Evolutionary conservation across 1,140 invertebrate species (phyloP).

Genomic region (Acromyrmex charruanus): DNA sequence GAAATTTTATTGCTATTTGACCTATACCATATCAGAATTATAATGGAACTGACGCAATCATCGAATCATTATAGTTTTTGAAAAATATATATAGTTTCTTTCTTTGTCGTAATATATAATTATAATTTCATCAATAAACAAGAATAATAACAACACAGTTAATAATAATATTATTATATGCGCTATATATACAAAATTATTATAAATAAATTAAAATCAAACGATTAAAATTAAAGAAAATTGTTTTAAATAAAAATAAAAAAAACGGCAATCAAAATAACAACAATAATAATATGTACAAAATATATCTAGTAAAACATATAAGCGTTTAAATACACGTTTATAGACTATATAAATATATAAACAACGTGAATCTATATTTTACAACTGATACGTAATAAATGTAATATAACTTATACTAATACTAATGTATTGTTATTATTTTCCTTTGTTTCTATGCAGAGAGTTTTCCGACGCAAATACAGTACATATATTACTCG

Average conservation of each 20-base stretch:
- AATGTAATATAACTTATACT: neutral
- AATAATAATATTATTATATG: neutral
- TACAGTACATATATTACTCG: neutral
- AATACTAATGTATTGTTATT: neutral
- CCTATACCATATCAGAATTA: neutral
- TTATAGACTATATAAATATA: neutral
- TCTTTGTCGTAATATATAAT: neutral
- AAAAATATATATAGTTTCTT: neutral
- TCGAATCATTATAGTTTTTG: neutral
- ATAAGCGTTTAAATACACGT: neutral
- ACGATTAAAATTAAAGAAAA: neutral
- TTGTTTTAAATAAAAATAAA: neutral
- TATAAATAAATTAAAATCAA: neutral
- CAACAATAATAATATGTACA: neutral
- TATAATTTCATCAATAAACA: neutral
- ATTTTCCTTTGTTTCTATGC: neutral
- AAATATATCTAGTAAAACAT: neutral
- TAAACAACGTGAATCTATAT: neutral
- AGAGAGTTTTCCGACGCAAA: conserved; percentile 9
- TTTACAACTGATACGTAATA: neutral
- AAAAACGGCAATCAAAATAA: neutral
- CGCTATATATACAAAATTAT: neutral
- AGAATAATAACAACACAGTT: neutral
- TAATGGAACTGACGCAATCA: neutral
- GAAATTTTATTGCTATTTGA: conserved; percentile 1